Conservation (phyloP, 2,113 vertebrate genomes). For the Mohoua ochrocephala region DNA sequence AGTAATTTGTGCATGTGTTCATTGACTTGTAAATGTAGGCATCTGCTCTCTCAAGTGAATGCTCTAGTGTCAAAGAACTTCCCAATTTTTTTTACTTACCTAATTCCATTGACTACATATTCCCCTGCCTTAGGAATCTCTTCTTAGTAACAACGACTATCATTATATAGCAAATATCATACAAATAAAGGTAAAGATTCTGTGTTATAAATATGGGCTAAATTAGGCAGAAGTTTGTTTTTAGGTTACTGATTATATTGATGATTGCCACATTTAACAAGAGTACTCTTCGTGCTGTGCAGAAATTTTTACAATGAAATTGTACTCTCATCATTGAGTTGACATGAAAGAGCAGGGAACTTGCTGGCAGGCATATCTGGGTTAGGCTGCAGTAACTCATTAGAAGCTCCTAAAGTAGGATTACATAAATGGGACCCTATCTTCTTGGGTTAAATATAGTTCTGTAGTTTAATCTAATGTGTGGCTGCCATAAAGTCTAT, state of each 20-base stretch:
- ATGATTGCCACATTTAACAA: not conserved
- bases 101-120: not conserved
- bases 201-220: not conserved
- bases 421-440: constrained; percentile 28
- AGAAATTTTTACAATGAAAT: constrained; percentile 3
- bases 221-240: not conserved
- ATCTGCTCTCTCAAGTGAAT: not conserved
- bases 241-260: not conserved
- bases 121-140: not conserved
- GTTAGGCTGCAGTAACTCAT: constrained; percentile 39
- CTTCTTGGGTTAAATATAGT: constrained; percentile 41
- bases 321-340: not conserved
- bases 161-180: not conserved
- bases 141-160: not conserved
- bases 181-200: not conserved
- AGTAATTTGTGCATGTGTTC: not conserved
- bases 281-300: not conserved
- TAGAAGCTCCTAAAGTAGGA: constrained; percentile 33
- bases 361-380: constrained; percentile 17
- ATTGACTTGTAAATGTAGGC: not conserved
- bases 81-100: not conserved
- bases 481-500: not conserved
- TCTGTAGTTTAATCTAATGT: not conserved
- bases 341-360: not conserved
- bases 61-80: not conserved